Conservation (phyloP, 2,113 vertebrate species). For the Anhinga anhinga region DNA sequence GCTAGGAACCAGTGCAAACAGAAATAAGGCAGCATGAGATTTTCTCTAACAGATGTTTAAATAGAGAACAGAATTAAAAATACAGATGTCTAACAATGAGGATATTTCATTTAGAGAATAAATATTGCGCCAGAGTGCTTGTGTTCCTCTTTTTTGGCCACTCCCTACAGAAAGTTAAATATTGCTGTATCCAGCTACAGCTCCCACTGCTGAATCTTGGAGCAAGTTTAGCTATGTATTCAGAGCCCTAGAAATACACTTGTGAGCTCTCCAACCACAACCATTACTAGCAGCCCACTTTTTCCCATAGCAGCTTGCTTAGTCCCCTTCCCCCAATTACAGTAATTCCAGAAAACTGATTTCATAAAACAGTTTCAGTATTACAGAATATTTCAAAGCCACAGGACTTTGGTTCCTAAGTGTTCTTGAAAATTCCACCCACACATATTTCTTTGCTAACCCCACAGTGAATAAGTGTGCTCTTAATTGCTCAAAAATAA, state of each 20-base stretch:
- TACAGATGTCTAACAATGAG: not conserved
- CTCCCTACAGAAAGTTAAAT: not conserved
- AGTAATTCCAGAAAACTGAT: not conserved
- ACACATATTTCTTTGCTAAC: not conserved
- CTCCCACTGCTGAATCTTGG: not conserved
- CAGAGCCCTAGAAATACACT: not conserved
- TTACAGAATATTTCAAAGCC: not conserved
- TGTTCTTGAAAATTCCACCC: not conserved
- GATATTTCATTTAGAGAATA: not conserved
- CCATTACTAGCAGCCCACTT: not conserved
- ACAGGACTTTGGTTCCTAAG: not conserved
- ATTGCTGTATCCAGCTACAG: not conserved
- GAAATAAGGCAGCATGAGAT: not conserved
- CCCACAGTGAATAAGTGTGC: not conserved
- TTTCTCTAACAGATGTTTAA: not conserved
- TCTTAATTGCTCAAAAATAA: not conserved
- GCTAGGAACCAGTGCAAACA: not conserved
- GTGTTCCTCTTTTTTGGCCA: not conserved
- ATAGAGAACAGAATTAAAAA: not conserved
- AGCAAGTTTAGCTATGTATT: not conserved
- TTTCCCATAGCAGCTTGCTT: not conserved
- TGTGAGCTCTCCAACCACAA: not conserved
- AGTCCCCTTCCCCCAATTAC: not conserved
- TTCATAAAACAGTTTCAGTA: not conserved
- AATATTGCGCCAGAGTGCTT: not conserved